Evolutionary conservation across 2,888 invertebrate genomes (phyloP).

Genomic region (Diadegma fenestrale): DNA sequence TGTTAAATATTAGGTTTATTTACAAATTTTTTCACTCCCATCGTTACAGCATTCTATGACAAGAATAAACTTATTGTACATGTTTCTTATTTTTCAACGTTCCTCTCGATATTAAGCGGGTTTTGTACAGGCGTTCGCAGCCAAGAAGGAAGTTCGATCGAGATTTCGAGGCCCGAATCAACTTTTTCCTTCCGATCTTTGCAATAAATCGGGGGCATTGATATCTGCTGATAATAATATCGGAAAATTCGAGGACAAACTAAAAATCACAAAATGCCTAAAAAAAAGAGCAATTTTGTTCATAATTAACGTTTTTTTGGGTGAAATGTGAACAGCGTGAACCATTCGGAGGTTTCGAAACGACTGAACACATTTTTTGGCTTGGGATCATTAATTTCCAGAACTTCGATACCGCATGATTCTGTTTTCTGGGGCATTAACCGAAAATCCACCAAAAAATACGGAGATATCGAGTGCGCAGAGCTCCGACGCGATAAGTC

Average conservation of each 20-base stretch:
- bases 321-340: background rate
- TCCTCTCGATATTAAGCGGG: constrained; percentile 53
- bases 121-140: constrained; percentile 1
- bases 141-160: background rate
- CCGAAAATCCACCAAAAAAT: constrained; percentile 30
- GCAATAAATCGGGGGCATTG: background rate
- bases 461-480: constrained; percentile 61
- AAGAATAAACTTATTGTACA: constrained; percentile 75
- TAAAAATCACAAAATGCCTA: background rate
- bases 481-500: constrained; percentile 65
- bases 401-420: constrained; percentile 24
- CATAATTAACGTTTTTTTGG: background rate
- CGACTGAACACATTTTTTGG: background rate
- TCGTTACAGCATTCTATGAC: constrained; percentile 72
- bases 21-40: constrained; percentile 79
- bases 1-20: constrained; percentile 83
- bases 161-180: background rate
- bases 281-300: background rate
- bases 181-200: background rate
- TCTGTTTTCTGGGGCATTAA: constrained; percentile 47
- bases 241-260: background rate
- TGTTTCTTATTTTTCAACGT: constrained; percentile 68
- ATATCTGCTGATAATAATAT: background rate
- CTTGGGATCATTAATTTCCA: background rate
- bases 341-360: background rate